Evolutionary conservation across 2,888 invertebrate genomes (phyloP).

Genomic region (Chymomyza caudatula): DNA sequence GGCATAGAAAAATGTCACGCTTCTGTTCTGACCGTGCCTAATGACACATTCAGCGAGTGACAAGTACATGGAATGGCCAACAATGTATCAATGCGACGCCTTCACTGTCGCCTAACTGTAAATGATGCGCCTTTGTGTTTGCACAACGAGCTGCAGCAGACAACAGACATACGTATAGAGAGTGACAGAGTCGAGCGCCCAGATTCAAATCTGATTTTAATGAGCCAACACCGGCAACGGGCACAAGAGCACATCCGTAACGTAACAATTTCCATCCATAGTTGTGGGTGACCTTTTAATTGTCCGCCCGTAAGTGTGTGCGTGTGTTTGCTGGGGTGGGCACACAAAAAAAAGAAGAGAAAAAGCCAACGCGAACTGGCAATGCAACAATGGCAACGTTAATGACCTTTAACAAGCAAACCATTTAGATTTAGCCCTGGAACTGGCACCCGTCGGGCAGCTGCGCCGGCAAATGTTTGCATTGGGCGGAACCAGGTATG

Average conservation of each 20-base stretch:
- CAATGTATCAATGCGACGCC: slow-evolving; percentile 32
- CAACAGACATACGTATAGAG: neutral
- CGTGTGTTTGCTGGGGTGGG: slow-evolving; percentile 19
- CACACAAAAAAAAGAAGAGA: neutral
- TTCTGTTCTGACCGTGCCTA: slow-evolving; percentile 2
- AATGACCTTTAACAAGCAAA: slow-evolving; percentile 74
- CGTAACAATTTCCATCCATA: slow-evolving; percentile 32
- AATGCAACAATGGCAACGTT: slow-evolving; percentile 63
- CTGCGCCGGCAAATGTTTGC: neutral
- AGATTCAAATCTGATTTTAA: slow-evolving; percentile 51
- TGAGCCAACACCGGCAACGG: slow-evolving; percentile 34
- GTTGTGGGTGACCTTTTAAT: slow-evolving; percentile 57
- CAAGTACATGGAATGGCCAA: slow-evolving; percentile 31
- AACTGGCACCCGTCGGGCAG: neutral
- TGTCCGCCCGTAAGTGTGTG: slow-evolving; percentile 20
- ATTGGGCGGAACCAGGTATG: neutral
- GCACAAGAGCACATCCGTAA: slow-evolving; percentile 38
- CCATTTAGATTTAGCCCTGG: slow-evolving; percentile 41
- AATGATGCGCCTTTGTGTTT: slow-evolving; percentile 47
- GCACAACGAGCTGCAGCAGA: slow-evolving; percentile 31
- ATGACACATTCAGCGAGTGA: slow-evolving; percentile 17
- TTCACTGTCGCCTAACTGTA: slow-evolving; percentile 14
- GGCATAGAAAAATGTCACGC: neutral
- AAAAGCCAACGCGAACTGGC: neutral
- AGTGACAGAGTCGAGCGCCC: slow-evolving; percentile 4